Evolutionary conservation across 2,888 invertebrate genomes (phyloP), one percentile per base, ranked within the genome.

Genomic region (Capitulum mitella): DNA sequence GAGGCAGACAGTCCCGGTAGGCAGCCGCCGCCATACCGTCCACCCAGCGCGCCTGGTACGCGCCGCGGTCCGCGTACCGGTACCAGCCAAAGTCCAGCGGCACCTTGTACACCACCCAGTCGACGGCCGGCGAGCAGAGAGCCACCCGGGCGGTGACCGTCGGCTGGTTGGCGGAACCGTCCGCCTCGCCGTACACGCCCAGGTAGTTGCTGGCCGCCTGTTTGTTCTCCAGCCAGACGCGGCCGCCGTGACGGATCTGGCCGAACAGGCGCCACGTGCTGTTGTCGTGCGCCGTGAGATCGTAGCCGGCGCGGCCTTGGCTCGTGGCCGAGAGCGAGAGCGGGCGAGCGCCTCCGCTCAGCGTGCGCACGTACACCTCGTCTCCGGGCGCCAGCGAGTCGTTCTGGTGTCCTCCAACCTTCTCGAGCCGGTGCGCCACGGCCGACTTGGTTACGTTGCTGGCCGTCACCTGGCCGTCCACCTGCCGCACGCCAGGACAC

Each of bases 141-240:
- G 46, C 75, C 43, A 46, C 75, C 12, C 16, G 3, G 16, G 32
- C 29, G 16, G 34, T 16, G 29, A 76, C 75, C 19, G 46, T 14
- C n/a, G 43, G 75, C 43, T 14, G 1, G 19, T 46, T 14, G 29
- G 29, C 14, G 5, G 46, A 2, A 46, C 46, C 46, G n/a, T 0
- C 16, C 14, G 16, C 26, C 1, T 10, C 32, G 29, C 75, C 46
- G 46, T 76, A 46, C 75, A 76, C 16, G 43, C 75, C 75, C 29
- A 76, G 46, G 46, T 76, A 76, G 43, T 76, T 43, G 12, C 46
- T 46, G 29, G 46, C 3, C 75, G 46, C 6, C 75, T 46, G n/a
- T 19, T 76, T 76, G 75, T 76, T 76, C 75, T 76, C 75, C 12
- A 76, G 46, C 75, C 75, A 76, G 29, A 76, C 46, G 75, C 75